Conservation (phyloP, 2,113 vertebrate genomes). For the Solea senegalensis region DNA sequence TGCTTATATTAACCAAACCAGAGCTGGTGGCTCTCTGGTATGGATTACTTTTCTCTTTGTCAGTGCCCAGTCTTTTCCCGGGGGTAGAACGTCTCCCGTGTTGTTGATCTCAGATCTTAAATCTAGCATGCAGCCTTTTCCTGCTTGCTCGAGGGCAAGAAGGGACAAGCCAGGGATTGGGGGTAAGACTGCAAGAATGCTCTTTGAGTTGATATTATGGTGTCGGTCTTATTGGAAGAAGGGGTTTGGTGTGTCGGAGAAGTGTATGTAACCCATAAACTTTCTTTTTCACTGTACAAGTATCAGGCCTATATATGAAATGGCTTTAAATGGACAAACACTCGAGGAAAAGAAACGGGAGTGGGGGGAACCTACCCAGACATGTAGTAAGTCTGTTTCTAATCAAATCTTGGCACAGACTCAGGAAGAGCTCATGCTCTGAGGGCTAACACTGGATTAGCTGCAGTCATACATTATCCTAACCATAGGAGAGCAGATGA, state of each 20-base stretch:
- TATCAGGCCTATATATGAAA: neutral
- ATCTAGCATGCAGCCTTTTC: conserved; percentile 52
- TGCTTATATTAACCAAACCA: neutral
- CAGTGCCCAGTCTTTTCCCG: conserved; percentile 14
- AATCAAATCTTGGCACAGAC: conserved; percentile 63
- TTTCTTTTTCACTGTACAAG: neutral
- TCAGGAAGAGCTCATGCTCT: conserved; percentile 59
- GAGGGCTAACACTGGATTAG: conserved; percentile 58
- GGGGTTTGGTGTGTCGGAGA: conserved; percentile 39
- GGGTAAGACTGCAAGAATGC: conserved; percentile 67
- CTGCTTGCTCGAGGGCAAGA: conserved; percentile 74
- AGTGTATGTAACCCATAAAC: conserved; percentile 3
- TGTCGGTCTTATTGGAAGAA: conserved; percentile 48
- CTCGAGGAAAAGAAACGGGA: neutral
- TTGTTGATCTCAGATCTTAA: conserved; percentile 57
- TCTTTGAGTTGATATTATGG: conserved; percentile 51
- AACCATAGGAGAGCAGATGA: conserved; percentile 57
- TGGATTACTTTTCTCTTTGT: conserved; percentile 19
- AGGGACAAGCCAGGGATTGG: conserved; percentile 73
- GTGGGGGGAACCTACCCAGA: conserved; percentile 31
- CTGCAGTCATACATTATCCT: conserved; percentile 66
- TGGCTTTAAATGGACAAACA: conserved; percentile 39
- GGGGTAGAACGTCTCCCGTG: conserved; percentile 33
- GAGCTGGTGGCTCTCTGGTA: conserved; percentile 1
- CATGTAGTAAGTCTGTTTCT: conserved; percentile 65